Conservation (phyloP, 2,113 vertebrate genomes). For the Isichthys henryi region DNA sequence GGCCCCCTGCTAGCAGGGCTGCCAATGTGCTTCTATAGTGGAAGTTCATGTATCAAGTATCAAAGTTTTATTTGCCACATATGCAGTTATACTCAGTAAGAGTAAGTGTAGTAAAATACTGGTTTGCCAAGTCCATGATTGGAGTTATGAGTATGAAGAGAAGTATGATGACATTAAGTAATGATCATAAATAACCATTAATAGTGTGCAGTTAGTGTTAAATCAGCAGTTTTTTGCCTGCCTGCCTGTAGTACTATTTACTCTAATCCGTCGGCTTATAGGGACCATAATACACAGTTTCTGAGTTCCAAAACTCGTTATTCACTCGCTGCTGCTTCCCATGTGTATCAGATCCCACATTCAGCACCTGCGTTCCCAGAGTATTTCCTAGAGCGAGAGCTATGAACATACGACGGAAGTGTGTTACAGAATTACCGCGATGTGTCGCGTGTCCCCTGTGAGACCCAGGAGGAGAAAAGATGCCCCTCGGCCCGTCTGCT, state of each 20-base stretch:
- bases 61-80: neutral
- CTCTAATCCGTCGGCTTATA: neutral
- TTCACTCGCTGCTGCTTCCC: neutral
- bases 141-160: neutral
- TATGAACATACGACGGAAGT: neutral
- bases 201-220: neutral
- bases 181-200: neutral
- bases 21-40: neutral
- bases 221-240: neutral
- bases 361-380: neutral
- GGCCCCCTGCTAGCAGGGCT: neutral
- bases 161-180: neutral
- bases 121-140: neutral
- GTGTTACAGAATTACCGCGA: neutral
- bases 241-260: neutral
- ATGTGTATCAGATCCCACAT: neutral
- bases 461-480: neutral
- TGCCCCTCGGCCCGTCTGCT: neutral
- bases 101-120: neutral
- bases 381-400: neutral
- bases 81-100: neutral
- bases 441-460: neutral
- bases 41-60: neutral
- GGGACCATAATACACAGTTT: neutral
- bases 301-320: neutral